Percentiles rank a stretch among this genome's conserved stretches.
Evolutionary conservation across 1,140 invertebrate species (phyloP).

Genomic region (Hyphantria cunea): DNA sequence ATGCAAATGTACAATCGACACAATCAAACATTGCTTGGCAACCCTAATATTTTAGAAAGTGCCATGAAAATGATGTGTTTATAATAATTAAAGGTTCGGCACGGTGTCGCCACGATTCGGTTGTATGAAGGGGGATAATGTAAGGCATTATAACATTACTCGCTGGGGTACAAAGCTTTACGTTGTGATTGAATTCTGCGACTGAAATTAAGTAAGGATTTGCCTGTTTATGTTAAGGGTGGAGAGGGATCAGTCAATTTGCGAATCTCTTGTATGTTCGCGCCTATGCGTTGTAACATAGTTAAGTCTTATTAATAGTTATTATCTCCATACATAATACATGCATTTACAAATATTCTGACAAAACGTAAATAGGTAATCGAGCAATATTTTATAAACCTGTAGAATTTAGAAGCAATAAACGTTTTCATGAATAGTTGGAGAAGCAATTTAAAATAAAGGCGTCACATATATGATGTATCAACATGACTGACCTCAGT

Average conservation of each 20-base stretch:
- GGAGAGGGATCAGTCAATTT: conserved; percentile 74
- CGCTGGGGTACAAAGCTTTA: conserved; percentile 72
- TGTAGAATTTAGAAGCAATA: no score
- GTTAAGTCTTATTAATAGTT: conserved; percentile 33
- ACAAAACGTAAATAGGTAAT: no score
- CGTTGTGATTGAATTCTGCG: conserved; percentile 79
- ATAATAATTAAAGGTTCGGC: conserved; percentile 82
- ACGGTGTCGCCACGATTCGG: conserved; percentile 63
- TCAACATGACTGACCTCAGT: no score
- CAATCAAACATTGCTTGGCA: conserved; percentile 36
- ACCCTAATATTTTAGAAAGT: conserved; percentile 62
- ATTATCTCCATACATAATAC: neutral
- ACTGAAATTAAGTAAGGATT: conserved; percentile 81
- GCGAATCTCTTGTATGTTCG: conserved; percentile 58
- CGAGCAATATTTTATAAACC: no score
- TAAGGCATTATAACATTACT: conserved; percentile 79
- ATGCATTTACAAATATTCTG: no score
- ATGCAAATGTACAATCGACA: conserved; percentile 21
- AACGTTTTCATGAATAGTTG: no score
- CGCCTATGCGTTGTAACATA: conserved; percentile 44
- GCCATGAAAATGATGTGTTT: conserved; percentile 81
- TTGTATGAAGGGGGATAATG: conserved; percentile 69
- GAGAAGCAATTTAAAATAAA: no score
- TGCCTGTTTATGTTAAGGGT: conserved; percentile 76
- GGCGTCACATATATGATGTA: no score